Conservation (phyloP, 1,140 invertebrate species). For the Drosophila jambulina region DNA sequence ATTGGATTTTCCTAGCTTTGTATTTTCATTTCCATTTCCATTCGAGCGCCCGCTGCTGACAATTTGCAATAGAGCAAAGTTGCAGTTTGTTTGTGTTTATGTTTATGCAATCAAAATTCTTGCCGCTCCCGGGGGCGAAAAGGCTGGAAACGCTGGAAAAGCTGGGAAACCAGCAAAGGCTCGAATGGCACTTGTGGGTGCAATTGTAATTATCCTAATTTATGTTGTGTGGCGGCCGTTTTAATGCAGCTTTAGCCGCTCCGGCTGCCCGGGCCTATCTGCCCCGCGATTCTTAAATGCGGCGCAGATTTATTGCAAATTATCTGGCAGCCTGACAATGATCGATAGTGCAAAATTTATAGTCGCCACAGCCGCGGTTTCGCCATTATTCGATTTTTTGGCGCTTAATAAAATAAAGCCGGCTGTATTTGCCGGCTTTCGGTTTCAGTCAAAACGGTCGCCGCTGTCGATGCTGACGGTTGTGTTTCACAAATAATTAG, state of each 20-base stretch:
- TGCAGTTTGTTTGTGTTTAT: conserved; percentile 47
- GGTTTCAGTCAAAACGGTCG: conserved; percentile 48
- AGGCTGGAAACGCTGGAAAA: background rate
- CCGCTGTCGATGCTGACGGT: conserved; percentile 37
- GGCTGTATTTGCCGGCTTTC: conserved; percentile 38
- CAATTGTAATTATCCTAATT: conserved; percentile 84
- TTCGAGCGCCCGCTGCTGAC: conserved; percentile 51
- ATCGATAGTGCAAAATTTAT: conserved; percentile 78
- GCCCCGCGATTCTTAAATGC: conserved; percentile 61
- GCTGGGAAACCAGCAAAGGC: conserved; percentile 12
- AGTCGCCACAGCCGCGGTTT: conserved; percentile 34
- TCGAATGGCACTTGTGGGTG: conserved; percentile 82
- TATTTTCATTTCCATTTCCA: conserved; percentile 65
- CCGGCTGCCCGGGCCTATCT: conserved; percentile 2
- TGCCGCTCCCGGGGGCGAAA: conserved; percentile 44
- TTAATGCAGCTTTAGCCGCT: conserved; percentile 48
- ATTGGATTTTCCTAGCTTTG: conserved; percentile 43
- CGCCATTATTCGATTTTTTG: conserved; percentile 20
- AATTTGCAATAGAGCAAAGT: conserved; percentile 42
- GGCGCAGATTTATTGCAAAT: conserved; percentile 78
- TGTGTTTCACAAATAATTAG: conserved; percentile 67
- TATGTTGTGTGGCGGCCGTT: conserved; percentile 66
- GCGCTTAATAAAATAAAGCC: conserved; percentile 49
- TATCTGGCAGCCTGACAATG: conserved; percentile 75
- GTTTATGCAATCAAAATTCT: conserved; percentile 81